Percentiles rank a stretch among this genome's conserved stretches.
phyloP scores from a whole-genome alignment of 2,888 invertebrate genomes.

The Himalopsyche japonica region DNA sequence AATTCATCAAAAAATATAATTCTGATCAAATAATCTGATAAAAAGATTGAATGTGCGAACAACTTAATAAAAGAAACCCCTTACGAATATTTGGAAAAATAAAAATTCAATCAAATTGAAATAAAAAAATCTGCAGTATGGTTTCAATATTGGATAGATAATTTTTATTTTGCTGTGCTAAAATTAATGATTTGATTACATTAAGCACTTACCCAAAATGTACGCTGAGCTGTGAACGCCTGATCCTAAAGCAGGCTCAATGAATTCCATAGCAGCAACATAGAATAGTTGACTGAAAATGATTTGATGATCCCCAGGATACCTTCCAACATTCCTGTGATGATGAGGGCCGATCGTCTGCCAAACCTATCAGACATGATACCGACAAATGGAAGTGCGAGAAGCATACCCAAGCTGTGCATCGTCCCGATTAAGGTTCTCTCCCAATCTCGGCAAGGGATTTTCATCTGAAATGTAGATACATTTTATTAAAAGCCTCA shows the following conservation, averaged over 20 bases:
- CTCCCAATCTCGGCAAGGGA: conserved; percentile 68
- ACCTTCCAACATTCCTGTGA: conserved; percentile 65
- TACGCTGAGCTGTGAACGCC: conserved; percentile 75
- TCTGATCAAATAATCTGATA: no score
- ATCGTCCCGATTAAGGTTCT: conserved; percentile 74
- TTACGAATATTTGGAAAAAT: no score
- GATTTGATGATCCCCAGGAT: conserved; percentile 70
- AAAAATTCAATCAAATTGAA: no score
- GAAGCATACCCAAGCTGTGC: conserved; percentile 71
- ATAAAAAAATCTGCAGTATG: no score
- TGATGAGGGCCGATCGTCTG: conserved; percentile 63
- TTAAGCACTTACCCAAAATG: conserved; percentile 68
- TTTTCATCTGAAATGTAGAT: conserved; percentile 49
- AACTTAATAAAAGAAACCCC: no score
- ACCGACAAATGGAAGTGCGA: conserved; percentile 72
- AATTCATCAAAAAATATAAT: no score
- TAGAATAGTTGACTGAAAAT: conserved; percentile 69
- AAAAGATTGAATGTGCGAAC: no score
- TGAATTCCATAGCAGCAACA: conserved; percentile 72
- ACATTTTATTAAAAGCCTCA: no score
- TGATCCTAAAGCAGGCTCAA: conserved; percentile 71
- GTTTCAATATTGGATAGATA: no score
- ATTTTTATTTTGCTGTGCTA: no score
- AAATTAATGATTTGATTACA: no score
- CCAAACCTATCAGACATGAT: conserved; percentile 76